phyloP scores from a whole-genome alignment of 2,888 invertebrate species.

The Isoperla grammatica region DNA sequence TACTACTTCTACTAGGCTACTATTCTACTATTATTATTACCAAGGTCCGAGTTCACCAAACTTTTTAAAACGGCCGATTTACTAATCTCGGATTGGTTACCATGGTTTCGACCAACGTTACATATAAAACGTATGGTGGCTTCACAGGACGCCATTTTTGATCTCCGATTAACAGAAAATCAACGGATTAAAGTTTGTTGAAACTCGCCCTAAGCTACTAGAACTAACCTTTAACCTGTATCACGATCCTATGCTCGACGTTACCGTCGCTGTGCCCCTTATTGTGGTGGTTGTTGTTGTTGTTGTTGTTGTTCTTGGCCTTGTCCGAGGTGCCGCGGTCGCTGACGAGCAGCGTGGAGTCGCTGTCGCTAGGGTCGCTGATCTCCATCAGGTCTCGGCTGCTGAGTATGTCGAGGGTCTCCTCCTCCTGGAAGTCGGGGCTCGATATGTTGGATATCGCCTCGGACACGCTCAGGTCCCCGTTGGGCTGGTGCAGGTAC shows the following conservation, averaged over 20 bases:
- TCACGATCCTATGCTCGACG: conserved; percentile 75
- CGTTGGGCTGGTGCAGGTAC: conserved; percentile 41
- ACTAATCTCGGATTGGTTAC: no score
- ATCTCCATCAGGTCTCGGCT: conserved; percentile 77
- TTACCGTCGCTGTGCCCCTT: conserved; percentile 36
- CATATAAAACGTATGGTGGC: no score
- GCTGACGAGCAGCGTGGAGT: conserved; percentile 80
- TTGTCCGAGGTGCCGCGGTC: conserved; percentile 24
- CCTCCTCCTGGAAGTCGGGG: conserved; percentile 85
- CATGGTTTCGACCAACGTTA: no score
- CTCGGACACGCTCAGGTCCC: conserved; percentile 77
- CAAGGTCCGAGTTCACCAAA: no score
- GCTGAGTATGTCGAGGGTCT: conserved; percentile 71
- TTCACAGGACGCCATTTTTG: no score
- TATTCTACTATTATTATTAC: no score
- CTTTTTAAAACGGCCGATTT: no score
- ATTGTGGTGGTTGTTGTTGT: conserved; percentile 19
- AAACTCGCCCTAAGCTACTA: no score
- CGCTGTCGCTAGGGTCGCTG: conserved; percentile 84
- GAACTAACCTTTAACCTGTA: conserved; percentile 57
- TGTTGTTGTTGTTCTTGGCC: conserved; percentile 3
- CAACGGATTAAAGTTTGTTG: no score
- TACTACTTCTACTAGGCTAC: no score
- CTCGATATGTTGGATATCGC: conserved; percentile 85
- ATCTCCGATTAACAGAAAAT: no score